These are phyloP conservation scores for Alligator mississippiensis DNA, from an alignment of 2,113 vertebrate species.

Conservation along the genomic window DNA sequence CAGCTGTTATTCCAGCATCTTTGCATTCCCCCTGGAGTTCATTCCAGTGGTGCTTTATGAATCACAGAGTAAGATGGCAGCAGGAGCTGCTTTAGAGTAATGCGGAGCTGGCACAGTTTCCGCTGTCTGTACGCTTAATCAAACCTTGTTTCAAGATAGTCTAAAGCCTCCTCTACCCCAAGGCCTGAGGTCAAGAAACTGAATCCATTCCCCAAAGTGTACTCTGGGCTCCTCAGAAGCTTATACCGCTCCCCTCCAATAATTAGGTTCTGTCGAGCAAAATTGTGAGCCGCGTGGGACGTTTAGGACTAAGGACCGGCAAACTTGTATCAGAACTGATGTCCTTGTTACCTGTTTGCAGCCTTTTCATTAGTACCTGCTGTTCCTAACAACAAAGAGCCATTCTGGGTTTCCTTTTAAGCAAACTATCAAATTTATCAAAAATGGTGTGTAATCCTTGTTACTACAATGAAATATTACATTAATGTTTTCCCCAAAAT, in stretches of 20 bases:
- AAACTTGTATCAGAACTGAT: slow-evolving; percentile 54
- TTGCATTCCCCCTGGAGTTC: slow-evolving; percentile 61
- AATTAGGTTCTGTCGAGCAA: slow-evolving; percentile 53
- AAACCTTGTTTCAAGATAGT: not conserved
- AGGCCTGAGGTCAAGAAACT: slow-evolving; percentile 33
- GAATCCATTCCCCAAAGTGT: slow-evolving; percentile 21
- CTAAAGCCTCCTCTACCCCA: slow-evolving; percentile 35
- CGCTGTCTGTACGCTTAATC: slow-evolving; percentile 38
- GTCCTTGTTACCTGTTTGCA: slow-evolving; percentile 29
- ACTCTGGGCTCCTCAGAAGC: slow-evolving; percentile 18
- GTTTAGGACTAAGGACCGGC: slow-evolving; percentile 54
- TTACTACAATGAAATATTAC: not conserved
- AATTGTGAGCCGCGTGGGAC: slow-evolving; percentile 15
- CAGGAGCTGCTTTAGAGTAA: not conserved
- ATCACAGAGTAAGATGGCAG: slow-evolving; percentile 62
- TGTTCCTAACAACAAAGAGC: not conserved
- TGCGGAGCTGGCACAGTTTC: slow-evolving; percentile 27
- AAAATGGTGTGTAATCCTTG: slow-evolving; percentile 49
- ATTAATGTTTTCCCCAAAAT: not conserved
- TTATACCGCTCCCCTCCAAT: slow-evolving; percentile 15
- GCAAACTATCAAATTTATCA: slow-evolving; percentile 19
- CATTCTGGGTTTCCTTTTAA: not conserved
- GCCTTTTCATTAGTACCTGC: not conserved
- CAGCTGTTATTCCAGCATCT: slow-evolving; percentile 68
- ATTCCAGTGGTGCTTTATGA: slow-evolving; percentile 61